These are phyloP conservation scores for Mungos mungo DNA, from an alignment of 2,113 vertebrate species.

Conservation along the genomic window DNA sequence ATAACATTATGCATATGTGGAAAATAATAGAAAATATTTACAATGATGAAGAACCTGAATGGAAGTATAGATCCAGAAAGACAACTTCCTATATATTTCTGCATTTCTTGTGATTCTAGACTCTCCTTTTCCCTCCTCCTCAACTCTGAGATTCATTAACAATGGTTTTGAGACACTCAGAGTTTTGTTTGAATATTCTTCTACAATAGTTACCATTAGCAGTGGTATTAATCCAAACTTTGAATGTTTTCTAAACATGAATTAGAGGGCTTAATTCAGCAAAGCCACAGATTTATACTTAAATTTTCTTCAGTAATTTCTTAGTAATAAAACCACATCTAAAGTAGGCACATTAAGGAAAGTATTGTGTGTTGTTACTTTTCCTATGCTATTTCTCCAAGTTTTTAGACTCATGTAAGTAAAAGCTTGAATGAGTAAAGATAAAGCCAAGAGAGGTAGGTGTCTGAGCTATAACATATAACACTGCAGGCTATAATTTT, in stretches of 20 bases:
- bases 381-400: conserved; percentile 48
- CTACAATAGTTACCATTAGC: conserved; percentile 62
- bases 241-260: conserved; percentile 53
- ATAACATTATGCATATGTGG: conserved; percentile 99
- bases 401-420: conserved; percentile 72
- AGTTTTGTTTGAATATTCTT: conserved; percentile 71
- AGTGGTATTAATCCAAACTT: conserved; percentile 52
- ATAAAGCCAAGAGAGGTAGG: conserved; percentile 39
- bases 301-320: conserved; percentile 59
- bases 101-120: conserved; percentile 58
- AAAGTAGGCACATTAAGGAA: conserved; percentile 47
- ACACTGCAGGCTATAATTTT: conserved; percentile 46
- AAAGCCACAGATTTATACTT: conserved; percentile 56
- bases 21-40: conserved; percentile 99
- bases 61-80: conserved; percentile 93
- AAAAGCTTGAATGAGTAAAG: conserved; percentile 44
- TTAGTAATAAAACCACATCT: not conserved
- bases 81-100: conserved; percentile 84
- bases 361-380: conserved; percentile 17
- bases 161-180: conserved; percentile 83
- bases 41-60: conserved; percentile 95
- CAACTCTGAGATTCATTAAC: conserved; percentile 74
- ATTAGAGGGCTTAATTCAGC: conserved; percentile 37
- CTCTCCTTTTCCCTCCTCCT: conserved; percentile 70
- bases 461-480: conserved; percentile 60